A percentile compares a stretch with the other conserved stretches of the same genome.
Evolutionary conservation across 2,113 vertebrate species (phyloP).

Genomic region (Fulmarus glacialis): DNA sequence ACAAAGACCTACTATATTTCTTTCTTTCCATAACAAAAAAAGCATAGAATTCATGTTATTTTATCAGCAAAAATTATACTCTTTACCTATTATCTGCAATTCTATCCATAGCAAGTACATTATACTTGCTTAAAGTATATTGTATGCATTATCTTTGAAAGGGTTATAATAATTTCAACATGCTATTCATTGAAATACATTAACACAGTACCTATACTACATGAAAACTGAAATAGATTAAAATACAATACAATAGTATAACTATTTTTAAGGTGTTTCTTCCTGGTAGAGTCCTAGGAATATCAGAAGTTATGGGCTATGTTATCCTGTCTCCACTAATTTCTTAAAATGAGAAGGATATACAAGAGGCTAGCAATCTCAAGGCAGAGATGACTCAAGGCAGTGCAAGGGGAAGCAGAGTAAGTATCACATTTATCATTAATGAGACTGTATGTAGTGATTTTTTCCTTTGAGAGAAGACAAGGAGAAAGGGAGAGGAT

Average conservation of each 20-base stretch:
- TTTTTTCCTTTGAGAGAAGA: not conserved
- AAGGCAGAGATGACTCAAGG: not conserved
- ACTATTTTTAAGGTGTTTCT: not conserved
- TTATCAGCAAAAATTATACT: slow-evolving; percentile 15
- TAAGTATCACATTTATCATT: not conserved
- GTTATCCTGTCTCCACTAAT: not conserved
- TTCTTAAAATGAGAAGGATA: not conserved
- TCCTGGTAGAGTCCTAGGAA: not conserved
- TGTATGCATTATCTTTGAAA: slow-evolving; percentile 6
- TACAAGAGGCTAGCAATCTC: not conserved
- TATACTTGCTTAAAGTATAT: slow-evolving; percentile 46
- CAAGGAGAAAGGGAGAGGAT: not conserved
- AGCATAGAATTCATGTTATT: not conserved
- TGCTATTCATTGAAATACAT: not conserved
- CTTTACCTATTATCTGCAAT: slow-evolving; percentile 1
- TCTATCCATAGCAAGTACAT: not conserved
- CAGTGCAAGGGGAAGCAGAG: not conserved
- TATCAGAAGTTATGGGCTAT: not conserved
- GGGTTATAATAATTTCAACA: not conserved
- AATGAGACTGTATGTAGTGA: not conserved
- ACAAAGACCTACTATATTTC: not conserved
- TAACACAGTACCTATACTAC: not conserved
- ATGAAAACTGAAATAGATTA: not conserved
- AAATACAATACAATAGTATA: not conserved
- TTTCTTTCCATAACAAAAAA: slow-evolving; percentile 5